Base-by-base conservation (phyloP, 2,888 invertebrate species). In the Carpatolechia fugitivella region DNA sequence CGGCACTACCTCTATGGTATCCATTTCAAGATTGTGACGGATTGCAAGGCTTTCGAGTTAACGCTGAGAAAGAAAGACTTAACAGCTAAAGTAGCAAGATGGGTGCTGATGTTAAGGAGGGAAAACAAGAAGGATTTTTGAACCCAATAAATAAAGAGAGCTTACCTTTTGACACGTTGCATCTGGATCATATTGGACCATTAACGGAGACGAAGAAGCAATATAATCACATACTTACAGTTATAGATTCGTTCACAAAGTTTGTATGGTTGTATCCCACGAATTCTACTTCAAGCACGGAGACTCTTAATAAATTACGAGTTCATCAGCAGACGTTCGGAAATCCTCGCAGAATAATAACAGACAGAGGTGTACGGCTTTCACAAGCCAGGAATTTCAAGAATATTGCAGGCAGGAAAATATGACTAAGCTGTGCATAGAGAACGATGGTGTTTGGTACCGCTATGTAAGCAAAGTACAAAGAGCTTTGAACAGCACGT, bases 171-270 rank as follows among this genome's bases (percentile, higher is more conserved):
- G 49, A 72, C 30, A 78, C 74, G 0, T 59, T 70, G 4, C 75
- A 80, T 52, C 35, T 71, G 0, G 79, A 81, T 46, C 80, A 78
- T 48, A 40, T 82, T 0, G 78, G 77, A 7, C 77, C 76, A 0
- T 33, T 76, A 11, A 60, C 68, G 0, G 63, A 65, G 2, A 78
- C 76, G 0, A 62, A 62, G 1, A 77, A 75, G 54, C 49, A 55
- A n/a, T 77, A 78, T 40, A 74, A 74, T 40, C 60, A 80, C 35
- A 70, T 83, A 0, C 63, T 82, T 0, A 72, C 72, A 0, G 60
- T 78, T 0, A 56, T 79, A 0, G 78, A 82, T 58, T 68, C 59
- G 0, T 80, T 76, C 41, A 75, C 74, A 0, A 81, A 80, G 51
- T 79, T 78, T 64, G 65, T 63, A 0, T 80, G 80, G 75, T 11